Conservation (phyloP, 2,797 vertebrate genomes). For the Acropternis orthonyx region DNA sequence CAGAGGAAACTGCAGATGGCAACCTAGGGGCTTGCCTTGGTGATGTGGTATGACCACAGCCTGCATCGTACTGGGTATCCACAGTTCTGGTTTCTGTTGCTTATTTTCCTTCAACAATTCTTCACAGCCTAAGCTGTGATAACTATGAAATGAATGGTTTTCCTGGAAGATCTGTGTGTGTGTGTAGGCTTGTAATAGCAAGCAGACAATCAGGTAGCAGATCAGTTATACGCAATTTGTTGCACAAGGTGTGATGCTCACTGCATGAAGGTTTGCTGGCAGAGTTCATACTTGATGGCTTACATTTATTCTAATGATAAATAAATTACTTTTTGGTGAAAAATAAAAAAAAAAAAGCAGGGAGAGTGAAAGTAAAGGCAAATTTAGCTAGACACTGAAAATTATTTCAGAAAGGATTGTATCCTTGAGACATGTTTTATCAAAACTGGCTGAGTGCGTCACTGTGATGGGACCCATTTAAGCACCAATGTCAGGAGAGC, state of each 20-base stretch:
- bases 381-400: background rate
- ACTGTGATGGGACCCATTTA: background rate
- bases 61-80: background rate
- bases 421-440: background rate
- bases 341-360: background rate
- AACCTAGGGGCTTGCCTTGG: background rate
- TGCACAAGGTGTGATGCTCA: background rate
- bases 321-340: background rate
- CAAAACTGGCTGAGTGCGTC: background rate
- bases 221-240: background rate
- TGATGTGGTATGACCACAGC: background rate
- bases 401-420: background rate
- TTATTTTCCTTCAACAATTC: background rate
- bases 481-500: background rate
- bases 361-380: background rate
- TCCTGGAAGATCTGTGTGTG: background rate
- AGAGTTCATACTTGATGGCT: fast-evolving
- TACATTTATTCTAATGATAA: background rate
- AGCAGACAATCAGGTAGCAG: background rate
- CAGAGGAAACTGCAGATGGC: background rate
- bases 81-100: background rate
- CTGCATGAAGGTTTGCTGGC: background rate
- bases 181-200: background rate
- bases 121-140: background rate
- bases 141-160: background rate